These are phyloP conservation scores for Cylas formicarius DNA, from an alignment of 1,140 invertebrate species.

Conservation along the genomic window DNA sequence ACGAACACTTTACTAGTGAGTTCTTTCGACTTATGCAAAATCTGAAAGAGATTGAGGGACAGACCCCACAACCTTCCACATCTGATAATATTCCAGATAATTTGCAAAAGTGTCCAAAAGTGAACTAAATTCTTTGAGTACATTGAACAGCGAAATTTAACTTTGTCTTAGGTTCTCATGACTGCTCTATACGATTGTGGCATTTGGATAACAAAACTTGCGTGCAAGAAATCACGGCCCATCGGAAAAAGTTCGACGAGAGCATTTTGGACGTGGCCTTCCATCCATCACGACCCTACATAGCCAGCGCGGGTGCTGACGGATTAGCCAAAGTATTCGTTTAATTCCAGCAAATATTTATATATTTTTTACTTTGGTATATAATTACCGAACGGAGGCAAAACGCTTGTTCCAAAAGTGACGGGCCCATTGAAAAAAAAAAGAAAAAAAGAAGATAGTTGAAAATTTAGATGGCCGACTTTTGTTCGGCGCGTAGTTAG, in stretches of 20 bases:
- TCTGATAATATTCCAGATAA: not conserved
- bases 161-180: conserved; percentile 67
- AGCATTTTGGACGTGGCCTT: conserved; percentile 98
- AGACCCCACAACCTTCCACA: no score
- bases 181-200: conserved; percentile 98
- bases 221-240: conserved; percentile 98
- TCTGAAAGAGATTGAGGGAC: no score
- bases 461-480: no score
- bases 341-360: conserved; percentile 21
- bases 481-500: no score
- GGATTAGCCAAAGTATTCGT: conserved; percentile 96
- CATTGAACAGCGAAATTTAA: not conserved
- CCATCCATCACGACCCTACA: conserved; percentile 96
- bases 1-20: no score
- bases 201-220: conserved; percentile 98
- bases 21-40: no score
- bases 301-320: conserved; percentile 97
- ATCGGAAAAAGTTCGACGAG: conserved; percentile 99
- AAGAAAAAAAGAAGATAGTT: not conserved
- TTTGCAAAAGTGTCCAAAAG: not conserved
- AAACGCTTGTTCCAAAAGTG: conserved; percentile 6
- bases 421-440: not conserved
- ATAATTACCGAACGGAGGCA: not conserved
- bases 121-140: not conserved
- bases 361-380: not conserved